Conservation (phyloP, 2,113 vertebrate genomes). For the Charadrius vociferus region DNA sequence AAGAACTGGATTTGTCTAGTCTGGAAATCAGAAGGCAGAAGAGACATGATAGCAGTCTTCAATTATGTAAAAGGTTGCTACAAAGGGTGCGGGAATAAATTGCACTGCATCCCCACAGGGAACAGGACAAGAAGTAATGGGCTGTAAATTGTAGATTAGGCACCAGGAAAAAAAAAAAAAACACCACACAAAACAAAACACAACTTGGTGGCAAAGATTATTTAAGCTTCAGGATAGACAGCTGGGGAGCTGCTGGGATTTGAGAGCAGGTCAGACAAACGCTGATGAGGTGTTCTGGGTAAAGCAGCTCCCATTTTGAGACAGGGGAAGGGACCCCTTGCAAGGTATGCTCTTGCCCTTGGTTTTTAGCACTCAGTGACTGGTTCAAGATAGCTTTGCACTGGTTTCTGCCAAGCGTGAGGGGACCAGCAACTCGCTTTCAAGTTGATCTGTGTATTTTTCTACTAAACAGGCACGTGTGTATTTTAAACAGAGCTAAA, state of each 20-base stretch:
- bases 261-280: not conserved
- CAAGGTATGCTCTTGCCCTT: not conserved
- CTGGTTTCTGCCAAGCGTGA: not conserved
- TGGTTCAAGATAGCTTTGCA: not conserved
- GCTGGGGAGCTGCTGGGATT: not conserved
- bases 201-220: not conserved
- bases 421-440: not conserved
- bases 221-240: not conserved
- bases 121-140: constrained; percentile 2
- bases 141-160: constrained; percentile 24
- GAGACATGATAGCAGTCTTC: not conserved
- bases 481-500: not conserved
- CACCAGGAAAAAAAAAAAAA: not conserved
- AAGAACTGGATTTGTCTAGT: not conserved
- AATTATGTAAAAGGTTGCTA: not conserved
- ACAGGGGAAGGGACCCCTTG: not conserved
- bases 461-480: not conserved
- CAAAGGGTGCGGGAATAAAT: constrained; percentile 11
- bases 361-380: not conserved
- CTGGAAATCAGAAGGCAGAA: not conserved
- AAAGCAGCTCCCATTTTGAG: not conserved
- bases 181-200: no score
- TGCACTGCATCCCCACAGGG: not conserved
- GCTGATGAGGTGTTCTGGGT: not conserved
- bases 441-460: not conserved